Evolutionary conservation across 2,113 vertebrate species (phyloP).

Genomic region (Pseudolaguvia tuberculata): DNA sequence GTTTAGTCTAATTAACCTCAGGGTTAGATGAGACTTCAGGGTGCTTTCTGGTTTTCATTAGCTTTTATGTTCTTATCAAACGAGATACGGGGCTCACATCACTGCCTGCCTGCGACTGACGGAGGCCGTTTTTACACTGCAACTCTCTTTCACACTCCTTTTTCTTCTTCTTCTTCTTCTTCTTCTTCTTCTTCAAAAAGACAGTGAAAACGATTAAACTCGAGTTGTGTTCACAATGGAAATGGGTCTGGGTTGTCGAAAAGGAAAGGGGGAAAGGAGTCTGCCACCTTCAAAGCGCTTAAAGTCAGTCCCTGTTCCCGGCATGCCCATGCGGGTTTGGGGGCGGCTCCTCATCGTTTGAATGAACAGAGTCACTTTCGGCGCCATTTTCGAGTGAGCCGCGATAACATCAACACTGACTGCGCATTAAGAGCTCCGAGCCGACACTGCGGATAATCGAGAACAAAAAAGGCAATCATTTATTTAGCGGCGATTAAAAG

Average conservation of each 20-base stretch:
- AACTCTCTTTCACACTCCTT: neutral
- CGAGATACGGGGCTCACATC: slow-evolving; percentile 6
- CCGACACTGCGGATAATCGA: slow-evolving; percentile 5
- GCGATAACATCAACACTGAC: slow-evolving; percentile 75
- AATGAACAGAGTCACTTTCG: slow-evolving; percentile 94
- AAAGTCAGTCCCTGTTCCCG: slow-evolving; percentile 60
- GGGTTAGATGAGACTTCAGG: slow-evolving; percentile 7
- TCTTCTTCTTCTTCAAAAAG: no score
- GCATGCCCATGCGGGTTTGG: slow-evolving; percentile 69
- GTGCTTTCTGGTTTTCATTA: slow-evolving; percentile 28
- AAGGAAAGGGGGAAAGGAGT: neutral
- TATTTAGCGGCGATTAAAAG: no score
- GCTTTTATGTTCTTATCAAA: slow-evolving; percentile 24
- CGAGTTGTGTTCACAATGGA: neutral
- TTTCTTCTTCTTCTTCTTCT: neutral
- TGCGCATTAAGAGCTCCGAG: slow-evolving; percentile 17
- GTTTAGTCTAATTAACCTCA: slow-evolving; percentile 25
- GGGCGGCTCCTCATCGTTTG: slow-evolving; percentile 92
- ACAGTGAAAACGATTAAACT: neutral
- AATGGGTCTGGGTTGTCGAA: neutral
- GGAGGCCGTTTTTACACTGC: neutral
- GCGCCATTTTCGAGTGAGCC: slow-evolving; percentile 97
- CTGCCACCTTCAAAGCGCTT: slow-evolving; percentile 41
- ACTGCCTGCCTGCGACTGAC: neutral
- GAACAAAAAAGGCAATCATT: neutral